Conservation (phyloP, 2,113 vertebrate genomes). For the Galeopterus variegatus region DNA sequence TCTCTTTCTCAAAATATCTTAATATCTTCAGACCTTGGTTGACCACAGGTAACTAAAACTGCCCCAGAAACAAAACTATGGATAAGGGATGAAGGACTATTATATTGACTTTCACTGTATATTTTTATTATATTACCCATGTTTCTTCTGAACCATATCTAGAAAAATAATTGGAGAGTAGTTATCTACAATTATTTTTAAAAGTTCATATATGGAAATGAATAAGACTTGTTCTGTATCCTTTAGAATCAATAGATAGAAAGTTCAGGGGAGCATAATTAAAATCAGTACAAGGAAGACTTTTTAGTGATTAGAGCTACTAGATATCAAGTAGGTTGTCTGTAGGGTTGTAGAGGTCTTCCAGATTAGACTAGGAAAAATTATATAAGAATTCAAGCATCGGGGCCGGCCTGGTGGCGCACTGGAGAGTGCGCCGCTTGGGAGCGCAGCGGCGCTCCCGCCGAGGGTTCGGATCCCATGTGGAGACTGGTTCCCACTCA, state of each 20-base stretch:
- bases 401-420: no score
- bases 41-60: no score
- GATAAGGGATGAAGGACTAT: no score
- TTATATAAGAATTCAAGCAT: neutral
- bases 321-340: neutral
- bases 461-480: no score
- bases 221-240: neutral
- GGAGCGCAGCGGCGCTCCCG: no score
- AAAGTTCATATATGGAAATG: neutral
- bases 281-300: neutral
- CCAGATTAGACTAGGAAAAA: neutral
- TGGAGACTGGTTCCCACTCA: no score
- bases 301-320: neutral
- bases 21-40: no score
- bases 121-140: neutral
- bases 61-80: no score
- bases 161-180: neutral
- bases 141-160: neutral
- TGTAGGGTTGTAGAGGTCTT: neutral
- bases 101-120: neutral
- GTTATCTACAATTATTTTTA: slow-evolving; percentile 32
- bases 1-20: no score
- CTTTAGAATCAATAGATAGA: neutral
- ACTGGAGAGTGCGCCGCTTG: no score
- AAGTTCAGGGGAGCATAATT: neutral